phyloP scores from a whole-genome alignment of 2,888 invertebrate species.

The Hydrotaea cyrtoneurina region DNA sequence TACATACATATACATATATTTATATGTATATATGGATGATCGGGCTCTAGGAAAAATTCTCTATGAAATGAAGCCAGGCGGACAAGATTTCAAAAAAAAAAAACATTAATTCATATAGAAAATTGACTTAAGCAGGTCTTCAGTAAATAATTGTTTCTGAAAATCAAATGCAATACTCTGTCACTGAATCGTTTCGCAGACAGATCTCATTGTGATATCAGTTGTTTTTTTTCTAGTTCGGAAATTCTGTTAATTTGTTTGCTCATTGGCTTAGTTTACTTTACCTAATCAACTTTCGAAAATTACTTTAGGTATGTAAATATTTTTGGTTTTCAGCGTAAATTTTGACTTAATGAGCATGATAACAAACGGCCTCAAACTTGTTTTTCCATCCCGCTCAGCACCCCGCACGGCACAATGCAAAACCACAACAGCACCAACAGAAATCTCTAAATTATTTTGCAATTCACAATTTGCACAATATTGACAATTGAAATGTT shows the following conservation, averaged over 20 bases:
- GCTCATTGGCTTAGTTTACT: neutral
- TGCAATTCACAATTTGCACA: conserved; percentile 13
- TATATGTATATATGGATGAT: neutral
- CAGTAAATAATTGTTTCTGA: too few species aligned
- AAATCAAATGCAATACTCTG: too few species aligned
- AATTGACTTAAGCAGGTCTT: too few species aligned
- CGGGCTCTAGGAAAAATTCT: neutral
- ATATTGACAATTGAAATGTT: conserved; percentile 28
- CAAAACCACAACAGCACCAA: neutral
- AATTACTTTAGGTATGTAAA: neutral
- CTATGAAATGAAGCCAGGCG: neutral
- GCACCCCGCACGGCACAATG: neutral
- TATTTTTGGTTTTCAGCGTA: conserved; percentile 21
- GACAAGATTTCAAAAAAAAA: neutral
- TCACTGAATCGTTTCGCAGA: too few species aligned
- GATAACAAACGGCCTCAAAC: neutral
- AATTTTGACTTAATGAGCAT: conserved; percentile 29
- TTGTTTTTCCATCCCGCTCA: neutral
- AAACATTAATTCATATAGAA: neutral
- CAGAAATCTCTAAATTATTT: conserved; percentile 5
- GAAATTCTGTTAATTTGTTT: too few species aligned
- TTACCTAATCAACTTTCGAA: conserved; percentile 14
- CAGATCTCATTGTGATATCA: too few species aligned
- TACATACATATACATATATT: neutral
- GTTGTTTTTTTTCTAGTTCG: too few species aligned